Conservation (phyloP, 2,888 invertebrate species). For the Tridacna crocea region DNA sequence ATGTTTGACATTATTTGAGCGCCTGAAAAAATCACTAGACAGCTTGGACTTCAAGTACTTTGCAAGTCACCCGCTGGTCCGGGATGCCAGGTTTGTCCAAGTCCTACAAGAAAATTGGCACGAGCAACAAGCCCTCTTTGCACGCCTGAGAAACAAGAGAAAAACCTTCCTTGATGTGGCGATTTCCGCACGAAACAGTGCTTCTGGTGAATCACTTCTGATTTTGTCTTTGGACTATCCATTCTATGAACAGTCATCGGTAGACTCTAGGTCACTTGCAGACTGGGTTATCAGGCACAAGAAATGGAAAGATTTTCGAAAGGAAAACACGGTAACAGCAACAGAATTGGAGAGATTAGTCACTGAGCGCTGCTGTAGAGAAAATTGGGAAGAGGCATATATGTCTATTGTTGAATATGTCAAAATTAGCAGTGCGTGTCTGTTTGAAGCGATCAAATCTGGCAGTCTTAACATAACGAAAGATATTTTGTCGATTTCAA, state of each 20-base stretch:
- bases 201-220: background rate
- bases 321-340: background rate
- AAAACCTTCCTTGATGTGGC: background rate
- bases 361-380: background rate
- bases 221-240: conserved; percentile 1
- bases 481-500: background rate
- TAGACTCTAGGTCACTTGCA: background rate
- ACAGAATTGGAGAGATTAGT: background rate
- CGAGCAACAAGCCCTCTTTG: background rate
- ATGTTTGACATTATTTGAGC: background rate
- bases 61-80: conserved; percentile 1
- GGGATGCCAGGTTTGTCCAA: conserved; percentile 7
- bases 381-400: conserved; percentile 7
- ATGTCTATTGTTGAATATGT: background rate
- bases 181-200: background rate
- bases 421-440: background rate
- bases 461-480: background rate
- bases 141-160: background rate
- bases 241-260: background rate
- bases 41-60: background rate
- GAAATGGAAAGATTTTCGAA: background rate
- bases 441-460: background rate
- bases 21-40: background rate
- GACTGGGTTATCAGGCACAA: background rate
- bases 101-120: background rate